phyloP scores from a whole-genome alignment of 2,113 vertebrate species.

The Cepphus grylle region DNA sequence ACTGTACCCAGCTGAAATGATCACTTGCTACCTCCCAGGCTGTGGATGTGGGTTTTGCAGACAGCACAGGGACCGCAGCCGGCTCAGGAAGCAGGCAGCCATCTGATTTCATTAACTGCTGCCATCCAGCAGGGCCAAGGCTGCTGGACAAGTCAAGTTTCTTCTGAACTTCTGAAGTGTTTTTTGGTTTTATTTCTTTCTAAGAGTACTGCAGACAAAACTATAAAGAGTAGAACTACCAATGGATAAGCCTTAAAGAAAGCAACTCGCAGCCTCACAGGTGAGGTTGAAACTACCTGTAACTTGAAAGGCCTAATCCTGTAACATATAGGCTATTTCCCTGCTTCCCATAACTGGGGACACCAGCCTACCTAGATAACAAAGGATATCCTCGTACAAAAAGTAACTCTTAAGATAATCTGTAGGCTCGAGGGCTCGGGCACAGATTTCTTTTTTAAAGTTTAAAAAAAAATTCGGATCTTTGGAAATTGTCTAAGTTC shows the following conservation, averaged over 20 bases:
- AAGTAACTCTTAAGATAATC: not conserved
- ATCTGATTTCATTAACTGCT: not conserved
- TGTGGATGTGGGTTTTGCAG: not conserved
- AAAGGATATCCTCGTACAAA: not conserved
- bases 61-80: not conserved
- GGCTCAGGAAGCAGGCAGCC: not conserved
- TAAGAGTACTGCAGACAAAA: not conserved
- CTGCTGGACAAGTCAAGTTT: not conserved
- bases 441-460: not conserved
- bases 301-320: not conserved
- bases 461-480: not conserved
- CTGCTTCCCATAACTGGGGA: not conserved
- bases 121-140: not conserved
- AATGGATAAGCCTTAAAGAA: not conserved
- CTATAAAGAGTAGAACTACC: not conserved
- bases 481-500: not conserved
- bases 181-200: not conserved
- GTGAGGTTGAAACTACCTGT: not conserved
- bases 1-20: not conserved
- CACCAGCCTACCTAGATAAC: not conserved
- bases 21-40: accelerated
- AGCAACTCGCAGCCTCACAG: not conserved
- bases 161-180: not conserved
- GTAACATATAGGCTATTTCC: not conserved
- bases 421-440: not conserved